phyloP scores from a whole-genome alignment of 2,113 vertebrate genomes.

The Hoplias malabaricus region DNA sequence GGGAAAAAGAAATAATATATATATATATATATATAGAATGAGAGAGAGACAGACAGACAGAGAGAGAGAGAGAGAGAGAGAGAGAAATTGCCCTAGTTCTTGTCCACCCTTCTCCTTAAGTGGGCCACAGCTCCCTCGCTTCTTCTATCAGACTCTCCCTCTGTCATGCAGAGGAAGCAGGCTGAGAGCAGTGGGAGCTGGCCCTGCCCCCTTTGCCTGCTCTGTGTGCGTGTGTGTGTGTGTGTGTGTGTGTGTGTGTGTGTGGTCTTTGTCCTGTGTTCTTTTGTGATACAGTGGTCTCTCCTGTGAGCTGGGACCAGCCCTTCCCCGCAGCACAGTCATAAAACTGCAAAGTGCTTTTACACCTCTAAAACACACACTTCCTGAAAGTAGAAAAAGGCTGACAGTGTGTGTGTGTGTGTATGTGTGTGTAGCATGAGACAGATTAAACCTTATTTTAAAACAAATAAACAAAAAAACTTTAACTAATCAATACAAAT shows the following conservation, averaged over 20 bases:
- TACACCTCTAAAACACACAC: background rate
- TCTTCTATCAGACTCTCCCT: conserved; percentile 18
- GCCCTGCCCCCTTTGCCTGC: conserved; percentile 43
- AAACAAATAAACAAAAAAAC: no score
- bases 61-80: background rate
- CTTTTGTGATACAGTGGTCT: conserved; percentile 43
- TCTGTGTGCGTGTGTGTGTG: conserved; percentile 31
- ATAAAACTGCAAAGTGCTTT: conserved; percentile 23
- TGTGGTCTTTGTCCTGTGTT: conserved; percentile 49
- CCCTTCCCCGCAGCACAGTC: conserved; percentile 7
- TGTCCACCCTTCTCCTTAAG: conserved; percentile 38
- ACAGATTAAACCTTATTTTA: no score
- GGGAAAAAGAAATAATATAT: background rate
- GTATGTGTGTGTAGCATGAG: background rate
- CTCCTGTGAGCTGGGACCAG: conserved; percentile 1
- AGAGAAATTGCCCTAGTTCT: conserved; percentile 9
- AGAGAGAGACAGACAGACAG: background rate
- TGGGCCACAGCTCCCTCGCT: conserved; percentile 40
- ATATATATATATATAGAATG: background rate
- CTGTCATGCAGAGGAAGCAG: conserved; percentile 36
- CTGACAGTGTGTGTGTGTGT: conserved; percentile 1
- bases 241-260: conserved; percentile 39
- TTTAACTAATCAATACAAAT: no score
- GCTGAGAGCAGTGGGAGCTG: conserved; percentile 30
- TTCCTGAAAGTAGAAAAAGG: background rate